Percentiles rank a stretch among this genome's conserved stretches.
These are phyloP conservation scores for Coregonus ussuriensis DNA, from an alignment of 2,797 vertebrate genomes.

Conservation along the genomic window DNA sequence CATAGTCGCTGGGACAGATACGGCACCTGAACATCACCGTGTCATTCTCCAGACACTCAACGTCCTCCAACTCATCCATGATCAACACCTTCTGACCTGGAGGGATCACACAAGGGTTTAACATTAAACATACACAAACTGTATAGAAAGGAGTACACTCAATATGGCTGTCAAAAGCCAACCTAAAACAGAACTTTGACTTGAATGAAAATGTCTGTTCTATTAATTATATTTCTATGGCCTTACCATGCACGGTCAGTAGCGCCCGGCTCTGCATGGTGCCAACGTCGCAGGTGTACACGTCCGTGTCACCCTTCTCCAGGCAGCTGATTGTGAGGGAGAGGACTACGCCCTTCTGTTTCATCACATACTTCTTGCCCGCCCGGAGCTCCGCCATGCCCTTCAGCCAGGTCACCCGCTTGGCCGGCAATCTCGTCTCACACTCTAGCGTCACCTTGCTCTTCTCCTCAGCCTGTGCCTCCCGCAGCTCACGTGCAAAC, in stretches of 20 bases:
- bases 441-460: conserved; percentile 81
- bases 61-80: conserved; percentile 85
- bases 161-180: not conserved
- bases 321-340: conserved; percentile 82
- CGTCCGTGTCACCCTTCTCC: conserved; percentile 83
- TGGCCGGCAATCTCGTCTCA: conserved; percentile 77
- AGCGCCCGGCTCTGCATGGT: conserved; percentile 84
- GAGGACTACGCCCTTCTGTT: conserved; percentile 80
- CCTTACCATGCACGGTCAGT: conserved; percentile 85
- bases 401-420: conserved; percentile 84
- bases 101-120: not conserved
- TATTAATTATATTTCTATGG: not conserved
- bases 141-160: not conserved
- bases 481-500: conserved; percentile 83
- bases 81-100: conserved; percentile 84
- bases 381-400: conserved; percentile 82
- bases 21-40: conserved; percentile 85
- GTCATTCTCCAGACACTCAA: conserved; percentile 83
- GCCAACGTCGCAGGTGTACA: conserved; percentile 88
- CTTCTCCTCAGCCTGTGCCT: conserved; percentile 80
- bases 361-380: conserved; percentile 79
- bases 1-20: conserved; percentile 82
- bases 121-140: not conserved
- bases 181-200: not conserved
- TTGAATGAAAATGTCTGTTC: not conserved